phyloP scores from a whole-genome alignment of 92 coral and sea anemone species.

The Porites lobata region DNA sequence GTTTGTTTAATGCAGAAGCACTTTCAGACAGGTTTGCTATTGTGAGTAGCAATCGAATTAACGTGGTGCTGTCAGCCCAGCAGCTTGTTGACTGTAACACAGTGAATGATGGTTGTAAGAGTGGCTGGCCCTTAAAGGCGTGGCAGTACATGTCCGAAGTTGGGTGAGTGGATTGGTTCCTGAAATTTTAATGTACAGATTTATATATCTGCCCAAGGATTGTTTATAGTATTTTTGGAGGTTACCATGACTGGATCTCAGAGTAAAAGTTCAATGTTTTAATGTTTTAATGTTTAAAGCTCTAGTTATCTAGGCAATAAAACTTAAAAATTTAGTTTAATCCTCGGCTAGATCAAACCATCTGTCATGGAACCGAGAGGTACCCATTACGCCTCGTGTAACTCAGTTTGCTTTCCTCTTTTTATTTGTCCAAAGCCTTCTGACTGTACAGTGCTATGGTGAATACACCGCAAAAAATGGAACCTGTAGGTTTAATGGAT shows the following conservation, averaged over 20 bases:
- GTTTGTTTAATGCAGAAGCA: constrained; percentile 58
- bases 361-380: too few relatives aligned
- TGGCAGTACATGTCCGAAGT: constrained; percentile 82
- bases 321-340: too few relatives aligned
- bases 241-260: too few relatives aligned
- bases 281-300: too few relatives aligned
- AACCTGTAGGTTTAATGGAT: constrained; percentile 53
- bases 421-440: constrained; percentile 48
- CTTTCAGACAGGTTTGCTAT: constrained; percentile 91
- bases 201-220: too few relatives aligned
- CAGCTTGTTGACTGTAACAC: constrained; percentile 88
- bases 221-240: too few relatives aligned
- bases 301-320: too few relatives aligned
- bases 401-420: constrained; percentile 1
- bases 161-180: constrained; percentile 60
- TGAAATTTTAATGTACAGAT: too few relatives aligned
- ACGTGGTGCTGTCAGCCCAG: constrained; percentile 85
- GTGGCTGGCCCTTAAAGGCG: constrained; percentile 86
- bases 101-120: constrained; percentile 63
- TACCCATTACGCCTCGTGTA: not conserved
- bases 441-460: constrained; percentile 82
- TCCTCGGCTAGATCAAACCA: too few relatives aligned
- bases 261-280: too few relatives aligned
- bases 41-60: constrained; percentile 59
- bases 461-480: constrained; percentile 66